Conservation (phyloP, 2,888 invertebrate genomes). For the Synanthedon vespiformis region DNA sequence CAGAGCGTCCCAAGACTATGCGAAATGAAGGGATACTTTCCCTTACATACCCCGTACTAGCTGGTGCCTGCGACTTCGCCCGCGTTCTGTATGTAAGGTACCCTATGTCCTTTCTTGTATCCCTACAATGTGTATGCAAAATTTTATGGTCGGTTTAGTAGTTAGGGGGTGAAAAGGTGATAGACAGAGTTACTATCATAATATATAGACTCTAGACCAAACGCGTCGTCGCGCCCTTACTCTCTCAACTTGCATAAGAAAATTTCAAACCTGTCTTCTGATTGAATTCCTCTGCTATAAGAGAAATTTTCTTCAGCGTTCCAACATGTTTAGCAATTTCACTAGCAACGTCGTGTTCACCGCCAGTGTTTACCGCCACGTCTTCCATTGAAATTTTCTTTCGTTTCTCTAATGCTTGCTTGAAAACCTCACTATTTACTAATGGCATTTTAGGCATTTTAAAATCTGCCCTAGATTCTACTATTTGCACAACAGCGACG, state of each 20-base stretch:
- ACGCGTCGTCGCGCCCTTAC: background rate
- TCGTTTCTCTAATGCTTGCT: constrained; percentile 24
- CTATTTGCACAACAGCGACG: constrained; percentile 8
- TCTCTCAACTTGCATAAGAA: background rate
- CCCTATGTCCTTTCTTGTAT: too few species aligned
- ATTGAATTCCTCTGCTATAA: constrained; percentile 63
- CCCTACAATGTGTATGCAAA: too few species aligned
- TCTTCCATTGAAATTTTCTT: constrained; percentile 27
- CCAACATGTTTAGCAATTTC: constrained; percentile 47
- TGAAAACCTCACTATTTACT: constrained; percentile 41
- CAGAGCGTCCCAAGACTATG: too few species aligned
- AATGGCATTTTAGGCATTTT: constrained; percentile 59
- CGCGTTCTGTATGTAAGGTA: too few species aligned
- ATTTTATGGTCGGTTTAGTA: too few species aligned
- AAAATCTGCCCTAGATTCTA: constrained; percentile 14
- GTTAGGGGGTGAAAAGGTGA: too few species aligned
- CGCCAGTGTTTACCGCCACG: constrained; percentile 37
- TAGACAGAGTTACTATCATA: too few species aligned
- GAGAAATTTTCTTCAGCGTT: constrained; percentile 50
- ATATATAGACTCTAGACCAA: too few species aligned
- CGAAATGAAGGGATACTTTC: too few species aligned
- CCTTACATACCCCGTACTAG: too few species aligned
- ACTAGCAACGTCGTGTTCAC: constrained; percentile 44
- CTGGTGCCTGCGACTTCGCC: too few species aligned
- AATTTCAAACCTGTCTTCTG: constrained; percentile 48